Evolutionary conservation across 2,113 vertebrate species (phyloP).

Genomic region (Chamaea fasciata): DNA sequence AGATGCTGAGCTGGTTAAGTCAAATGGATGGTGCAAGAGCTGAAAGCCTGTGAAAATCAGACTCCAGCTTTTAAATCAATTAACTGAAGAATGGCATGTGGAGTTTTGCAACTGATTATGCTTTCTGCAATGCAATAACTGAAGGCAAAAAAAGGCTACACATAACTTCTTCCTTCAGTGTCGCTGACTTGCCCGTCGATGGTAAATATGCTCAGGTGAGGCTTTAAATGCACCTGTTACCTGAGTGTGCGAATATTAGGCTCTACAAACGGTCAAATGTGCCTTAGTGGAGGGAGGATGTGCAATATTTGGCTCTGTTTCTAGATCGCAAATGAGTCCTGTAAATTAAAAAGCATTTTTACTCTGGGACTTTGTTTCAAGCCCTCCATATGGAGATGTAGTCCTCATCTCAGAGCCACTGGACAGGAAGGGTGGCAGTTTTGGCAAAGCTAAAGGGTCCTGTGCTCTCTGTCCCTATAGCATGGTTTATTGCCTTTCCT

Average conservation of each 20-base stretch:
- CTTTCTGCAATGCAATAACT: slow-evolving; percentile 13
- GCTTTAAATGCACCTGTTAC: neutral
- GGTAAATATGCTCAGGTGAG: neutral
- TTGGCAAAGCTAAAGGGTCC: neutral
- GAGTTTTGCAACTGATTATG: slow-evolving; percentile 10
- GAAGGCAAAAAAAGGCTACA: neutral
- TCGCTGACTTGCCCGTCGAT: neutral
- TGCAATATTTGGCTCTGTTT: neutral
- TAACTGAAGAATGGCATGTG: slow-evolving; percentile 36
- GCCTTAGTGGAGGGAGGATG: neutral
- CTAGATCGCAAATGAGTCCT: neutral
- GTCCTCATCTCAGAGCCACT: neutral
- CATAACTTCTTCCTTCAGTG: neutral
- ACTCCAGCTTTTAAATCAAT: slow-evolving; percentile 42
- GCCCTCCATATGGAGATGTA: neutral
- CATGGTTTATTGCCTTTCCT: neutral
- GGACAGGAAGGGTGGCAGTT: neutral
- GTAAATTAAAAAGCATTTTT: neutral
- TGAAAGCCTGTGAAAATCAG: slow-evolving; percentile 46
- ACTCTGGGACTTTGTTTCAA: neutral
- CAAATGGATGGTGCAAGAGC: slow-evolving; percentile 38
- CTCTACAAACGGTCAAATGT: neutral
- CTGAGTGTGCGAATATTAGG: neutral
- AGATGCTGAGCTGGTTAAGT: slow-evolving; percentile 55
- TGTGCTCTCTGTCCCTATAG: neutral